Base-by-base conservation (phyloP, 2,888 invertebrate genomes). In the Dascillus cervinus region DNA sequence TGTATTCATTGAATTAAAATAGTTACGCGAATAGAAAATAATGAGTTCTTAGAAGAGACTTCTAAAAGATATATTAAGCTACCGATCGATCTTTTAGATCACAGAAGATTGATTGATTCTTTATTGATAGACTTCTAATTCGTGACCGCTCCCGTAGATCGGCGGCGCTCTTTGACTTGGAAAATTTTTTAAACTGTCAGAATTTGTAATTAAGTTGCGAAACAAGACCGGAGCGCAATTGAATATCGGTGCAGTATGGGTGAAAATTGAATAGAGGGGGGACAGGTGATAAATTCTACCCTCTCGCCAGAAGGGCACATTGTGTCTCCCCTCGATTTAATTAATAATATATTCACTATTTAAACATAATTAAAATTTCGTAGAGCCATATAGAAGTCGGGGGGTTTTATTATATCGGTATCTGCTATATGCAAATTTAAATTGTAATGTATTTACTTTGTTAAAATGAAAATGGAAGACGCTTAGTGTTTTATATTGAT, bases 261-360 rank as follows among this genome's bases (percentile, higher is more conserved):
- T 32, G 37, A 32, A 34, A 35, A 37, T 32, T 34, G 33, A 29
- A 32, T 31, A 35, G 31, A 34, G 11, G 26, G 34, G 34, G 39
- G 51, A 43, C 51, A 51, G 51, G 51, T 51, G 51, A 49, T 51
- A 51, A 49, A 50, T 49, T 47, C 43, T 46, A 49, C 47, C 51
- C 51, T 47, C 48, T 49, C 37, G 46, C 43, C 40, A 44, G 46
- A 47, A 50, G 46, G 48, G 50, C 47, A 46, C 45, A 49, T 49
- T 49, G 48, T 46, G 35, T 31, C 22, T 38, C 35, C 40, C 42
- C 42, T 34, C 11, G 22, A 26, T 37, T 39, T 39, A 43, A 39
- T 41, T 46, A 48, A 48, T 49, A 49, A 48, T 47, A 48, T 43
- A 48, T 50, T 49, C 47, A 33, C 39, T 37, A 49, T 50, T 50